Conservation (phyloP, 2,113 vertebrate genomes). For the Cryptoleucopteryx plumbea region DNA sequence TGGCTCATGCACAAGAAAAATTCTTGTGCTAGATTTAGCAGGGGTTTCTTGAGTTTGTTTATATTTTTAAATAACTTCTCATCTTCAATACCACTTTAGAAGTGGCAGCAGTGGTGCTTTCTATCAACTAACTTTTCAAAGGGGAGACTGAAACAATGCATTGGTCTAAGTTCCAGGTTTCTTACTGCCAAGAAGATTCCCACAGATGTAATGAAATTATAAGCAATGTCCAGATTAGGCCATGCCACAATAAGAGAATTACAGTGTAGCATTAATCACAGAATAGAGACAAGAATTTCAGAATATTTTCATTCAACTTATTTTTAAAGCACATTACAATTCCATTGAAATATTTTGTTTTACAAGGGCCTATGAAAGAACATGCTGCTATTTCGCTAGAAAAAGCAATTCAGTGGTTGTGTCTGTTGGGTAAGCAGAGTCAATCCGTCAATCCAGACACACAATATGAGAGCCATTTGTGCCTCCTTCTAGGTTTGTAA, state of each 20-base stretch:
- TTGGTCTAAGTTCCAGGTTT: background rate
- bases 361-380: background rate
- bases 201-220: background rate
- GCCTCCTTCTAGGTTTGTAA: background rate
- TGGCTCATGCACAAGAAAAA: background rate
- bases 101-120: background rate
- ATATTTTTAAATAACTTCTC: background rate
- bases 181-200: background rate
- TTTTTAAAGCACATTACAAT: background rate
- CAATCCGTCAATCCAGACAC: background rate
- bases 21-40: background rate
- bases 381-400: background rate
- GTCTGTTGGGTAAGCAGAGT: constrained; percentile 33
- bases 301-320: background rate
- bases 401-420: constrained; percentile 42
- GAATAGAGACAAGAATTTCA: background rate
- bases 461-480: background rate
- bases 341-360: background rate
- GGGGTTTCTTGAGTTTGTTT: rapidly evolving
- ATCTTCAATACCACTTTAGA: background rate
- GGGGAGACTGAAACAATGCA: background rate
- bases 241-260: background rate
- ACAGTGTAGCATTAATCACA: background rate
- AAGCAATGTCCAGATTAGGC: background rate
- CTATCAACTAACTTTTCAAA: background rate